A percentile compares a stretch with the other conserved stretches of the same genome.
Conservation (phyloP, 2,888 invertebrate genomes). For the Xylota segnis region DNA sequence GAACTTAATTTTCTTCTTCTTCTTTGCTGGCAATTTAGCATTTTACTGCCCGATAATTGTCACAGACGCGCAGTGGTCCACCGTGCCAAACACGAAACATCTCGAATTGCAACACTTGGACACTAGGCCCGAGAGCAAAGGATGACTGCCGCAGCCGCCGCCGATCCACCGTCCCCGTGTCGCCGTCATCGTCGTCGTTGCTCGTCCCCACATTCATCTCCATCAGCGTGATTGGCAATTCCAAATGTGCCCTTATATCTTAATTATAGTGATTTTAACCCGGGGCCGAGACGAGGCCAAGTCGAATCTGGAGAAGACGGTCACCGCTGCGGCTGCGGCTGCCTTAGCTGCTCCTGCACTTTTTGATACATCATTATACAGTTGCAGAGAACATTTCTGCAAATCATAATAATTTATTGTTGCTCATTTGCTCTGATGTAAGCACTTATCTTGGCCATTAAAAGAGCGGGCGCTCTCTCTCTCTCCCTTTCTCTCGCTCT, state of each 20-base stretch:
- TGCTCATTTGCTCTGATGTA: slow-evolving; percentile 80
- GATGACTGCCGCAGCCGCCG: not conserved
- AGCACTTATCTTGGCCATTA: slow-evolving; percentile 75
- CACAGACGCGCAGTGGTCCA: slow-evolving; percentile 57
- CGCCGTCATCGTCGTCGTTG: not conserved
- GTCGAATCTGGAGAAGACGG: slow-evolving; percentile 12
- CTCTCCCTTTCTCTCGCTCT: not conserved
- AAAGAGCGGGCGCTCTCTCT: slow-evolving; percentile 61
- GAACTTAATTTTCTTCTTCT: slow-evolving; percentile 66
- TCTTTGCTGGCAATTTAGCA: slow-evolving; percentile 65
- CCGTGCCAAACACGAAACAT: slow-evolving; percentile 21
- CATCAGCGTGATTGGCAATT: slow-evolving; percentile 79
- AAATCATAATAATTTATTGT: slow-evolving; percentile 83
- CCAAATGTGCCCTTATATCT: slow-evolving; percentile 81
- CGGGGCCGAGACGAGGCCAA: slow-evolving; percentile 48
- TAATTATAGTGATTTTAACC: slow-evolving; percentile 83
- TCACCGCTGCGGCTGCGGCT: slow-evolving; percentile 13
- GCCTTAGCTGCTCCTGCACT: slow-evolving; percentile 60
- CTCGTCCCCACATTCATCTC: slow-evolving; percentile 65
- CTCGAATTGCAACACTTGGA: slow-evolving; percentile 16
- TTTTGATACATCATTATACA: slow-evolving; percentile 82
- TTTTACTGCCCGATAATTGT: slow-evolving; percentile 76
- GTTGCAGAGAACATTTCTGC: slow-evolving; percentile 81
- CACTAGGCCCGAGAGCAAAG: slow-evolving; percentile 5
- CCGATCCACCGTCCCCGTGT: too few relatives aligned